Percentiles rank a stretch among this genome's conserved stretches.
phyloP scores from a whole-genome alignment of 2,113 vertebrate genomes.

The Furnarius figulus region DNA sequence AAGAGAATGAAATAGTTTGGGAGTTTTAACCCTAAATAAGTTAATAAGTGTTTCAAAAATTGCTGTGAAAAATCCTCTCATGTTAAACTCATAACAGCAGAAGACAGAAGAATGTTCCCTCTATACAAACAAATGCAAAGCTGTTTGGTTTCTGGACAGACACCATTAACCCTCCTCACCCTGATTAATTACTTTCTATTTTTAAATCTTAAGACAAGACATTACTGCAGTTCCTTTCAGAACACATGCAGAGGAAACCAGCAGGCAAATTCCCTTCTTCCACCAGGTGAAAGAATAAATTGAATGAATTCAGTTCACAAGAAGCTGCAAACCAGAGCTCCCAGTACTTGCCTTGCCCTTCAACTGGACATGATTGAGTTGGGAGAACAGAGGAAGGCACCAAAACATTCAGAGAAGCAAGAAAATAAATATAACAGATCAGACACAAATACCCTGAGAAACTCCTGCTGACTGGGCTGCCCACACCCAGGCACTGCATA shows the following conservation, averaged over 20 bases:
- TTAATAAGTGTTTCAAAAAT: neutral
- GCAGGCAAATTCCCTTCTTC: neutral
- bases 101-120: neutral
- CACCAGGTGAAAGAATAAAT: neutral
- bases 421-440: neutral
- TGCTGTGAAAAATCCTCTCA: neutral
- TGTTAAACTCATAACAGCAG: neutral
- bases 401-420: neutral
- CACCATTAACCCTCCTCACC: constrained; percentile 49
- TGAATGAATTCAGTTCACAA: neutral
- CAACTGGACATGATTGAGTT: accelerated
- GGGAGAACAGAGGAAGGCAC: neutral
- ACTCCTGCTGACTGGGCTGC: neutral
- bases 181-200: constrained; percentile 52
- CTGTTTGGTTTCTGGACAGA: constrained; percentile 20
- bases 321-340: neutral
- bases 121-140: constrained; percentile 23
- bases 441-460: neutral
- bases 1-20: neutral
- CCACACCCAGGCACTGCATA: neutral
- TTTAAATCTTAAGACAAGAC: constrained; percentile 15
- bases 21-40: neutral
- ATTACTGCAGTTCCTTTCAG: neutral
- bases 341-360: neutral
- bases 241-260: neutral